Percentiles rank a stretch among this genome's conserved stretches.
phyloP scores from a whole-genome alignment of 2,113 vertebrate genomes.

The Synodontis membranacea region DNA sequence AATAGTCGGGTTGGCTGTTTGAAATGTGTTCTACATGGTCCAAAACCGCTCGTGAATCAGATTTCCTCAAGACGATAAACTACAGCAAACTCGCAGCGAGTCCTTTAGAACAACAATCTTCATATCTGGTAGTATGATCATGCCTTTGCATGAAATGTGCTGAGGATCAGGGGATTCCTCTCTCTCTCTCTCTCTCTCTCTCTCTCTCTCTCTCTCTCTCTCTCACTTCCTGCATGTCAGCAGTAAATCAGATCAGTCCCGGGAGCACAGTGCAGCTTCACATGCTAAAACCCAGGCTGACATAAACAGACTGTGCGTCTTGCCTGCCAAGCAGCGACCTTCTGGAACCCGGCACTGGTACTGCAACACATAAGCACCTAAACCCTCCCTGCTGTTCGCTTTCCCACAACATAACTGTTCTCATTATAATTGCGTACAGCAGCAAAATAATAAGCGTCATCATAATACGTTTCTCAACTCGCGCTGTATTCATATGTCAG shows the following conservation, averaged over 20 bases:
- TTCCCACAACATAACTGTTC: not conserved
- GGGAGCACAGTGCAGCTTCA: conserved; percentile 11
- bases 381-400: not conserved
- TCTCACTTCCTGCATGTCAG: conserved; percentile 38
- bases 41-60: not conserved
- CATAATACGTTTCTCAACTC: not conserved
- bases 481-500: not conserved
- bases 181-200: conserved; percentile 19
- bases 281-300: conserved; percentile 15
- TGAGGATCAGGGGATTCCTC: conserved; percentile 13
- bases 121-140: not conserved
- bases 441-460: not conserved
- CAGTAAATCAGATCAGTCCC: conserved; percentile 37
- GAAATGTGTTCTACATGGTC: not conserved
- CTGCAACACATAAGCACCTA: conserved; percentile 3
- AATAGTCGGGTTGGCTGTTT: not conserved
- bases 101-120: not conserved
- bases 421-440: not conserved
- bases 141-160: not conserved
- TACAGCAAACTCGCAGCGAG: not conserved
- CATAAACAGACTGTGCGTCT: not conserved
- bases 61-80: not conserved
- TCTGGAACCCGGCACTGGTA: not conserved
- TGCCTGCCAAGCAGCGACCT: not conserved
- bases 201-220: conserved; percentile 26